Percentiles rank a stretch among this genome's conserved stretches.
Conservation (phyloP, 2,113 vertebrate species). For the Osmerus eperlanus region DNA sequence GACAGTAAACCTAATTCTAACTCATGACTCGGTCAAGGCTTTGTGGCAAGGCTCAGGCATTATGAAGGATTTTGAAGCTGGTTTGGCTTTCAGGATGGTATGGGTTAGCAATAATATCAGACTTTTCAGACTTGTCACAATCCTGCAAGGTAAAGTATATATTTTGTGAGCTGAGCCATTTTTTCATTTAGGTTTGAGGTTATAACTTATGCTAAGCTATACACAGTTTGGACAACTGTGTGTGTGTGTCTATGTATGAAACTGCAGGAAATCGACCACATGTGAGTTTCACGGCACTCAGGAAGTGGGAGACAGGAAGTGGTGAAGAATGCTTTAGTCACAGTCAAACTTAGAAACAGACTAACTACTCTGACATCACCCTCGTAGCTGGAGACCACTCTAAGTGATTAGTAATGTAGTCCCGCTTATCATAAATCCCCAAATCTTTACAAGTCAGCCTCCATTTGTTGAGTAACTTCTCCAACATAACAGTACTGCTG, state of each 20-base stretch:
- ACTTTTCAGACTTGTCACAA: conserved; percentile 2
- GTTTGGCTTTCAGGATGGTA: conserved; percentile 38
- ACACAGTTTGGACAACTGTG: conserved; percentile 16
- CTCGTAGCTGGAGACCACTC: conserved; percentile 26
- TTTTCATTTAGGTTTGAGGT: background rate
- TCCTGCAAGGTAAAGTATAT: conserved; percentile 1
- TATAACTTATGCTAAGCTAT: conserved; percentile 5
- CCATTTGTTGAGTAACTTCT: no score
- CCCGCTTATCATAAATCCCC: no score
- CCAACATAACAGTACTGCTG: no score
- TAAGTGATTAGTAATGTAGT: conserved; percentile 2
- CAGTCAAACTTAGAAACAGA: conserved; percentile 35
- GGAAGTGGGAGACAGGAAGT: conserved; percentile 69
- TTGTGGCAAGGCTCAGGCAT: conserved; percentile 15
- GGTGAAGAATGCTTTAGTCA: conserved; percentile 58
- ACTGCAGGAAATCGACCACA: conserved; percentile 62
- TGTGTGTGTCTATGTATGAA: conserved; percentile 5
- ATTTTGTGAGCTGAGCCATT: background rate
- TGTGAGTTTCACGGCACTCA: conserved; percentile 56
- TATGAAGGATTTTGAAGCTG: background rate
- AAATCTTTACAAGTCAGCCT: no score
- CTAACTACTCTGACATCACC: conserved; percentile 32
- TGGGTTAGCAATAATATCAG: conserved; percentile 9
- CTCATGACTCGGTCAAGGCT: conserved; percentile 22
- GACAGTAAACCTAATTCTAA: conserved; percentile 18